phyloP scores from a whole-genome alignment of 2,797 vertebrate genomes.

The Sarcophilus harrisii region DNA sequence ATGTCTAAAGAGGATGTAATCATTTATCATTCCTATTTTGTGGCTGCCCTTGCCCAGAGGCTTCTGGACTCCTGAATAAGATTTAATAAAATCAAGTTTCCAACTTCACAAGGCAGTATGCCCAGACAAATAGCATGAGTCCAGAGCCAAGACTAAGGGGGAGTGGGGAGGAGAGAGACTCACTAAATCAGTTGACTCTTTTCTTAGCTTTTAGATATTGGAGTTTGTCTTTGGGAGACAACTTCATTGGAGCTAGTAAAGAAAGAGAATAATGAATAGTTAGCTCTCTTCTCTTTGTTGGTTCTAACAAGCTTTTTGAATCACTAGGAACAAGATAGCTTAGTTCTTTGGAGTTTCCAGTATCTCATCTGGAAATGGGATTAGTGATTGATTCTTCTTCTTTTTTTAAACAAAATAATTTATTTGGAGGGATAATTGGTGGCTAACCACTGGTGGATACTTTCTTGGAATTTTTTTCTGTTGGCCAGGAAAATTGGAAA shows the following conservation, averaged over 20 bases:
- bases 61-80: not conserved
- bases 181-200: not conserved
- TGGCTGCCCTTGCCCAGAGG: not conserved
- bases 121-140: not conserved
- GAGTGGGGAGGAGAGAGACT: not conserved
- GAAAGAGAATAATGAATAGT: not conserved
- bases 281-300: not conserved
- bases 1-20: not conserved
- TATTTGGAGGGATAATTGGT: not conserved
- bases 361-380: not conserved
- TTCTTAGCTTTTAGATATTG: not conserved
- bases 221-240: not conserved
- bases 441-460: not conserved
- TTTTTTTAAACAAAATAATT: not conserved
- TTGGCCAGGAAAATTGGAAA: not conserved
- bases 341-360: not conserved
- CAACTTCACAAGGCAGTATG: conserved; percentile 46
- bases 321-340: not conserved
- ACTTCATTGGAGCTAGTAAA: not conserved
- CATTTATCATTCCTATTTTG: not conserved
- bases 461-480: not conserved
- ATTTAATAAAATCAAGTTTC: conserved; percentile 24
- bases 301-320: not conserved
- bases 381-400: not conserved
- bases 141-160: not conserved